A percentile compares a stretch with the other conserved stretches of the same genome.
Evolutionary conservation across 2,113 vertebrate species (phyloP).

Genomic region (Hoplias malabaricus): DNA sequence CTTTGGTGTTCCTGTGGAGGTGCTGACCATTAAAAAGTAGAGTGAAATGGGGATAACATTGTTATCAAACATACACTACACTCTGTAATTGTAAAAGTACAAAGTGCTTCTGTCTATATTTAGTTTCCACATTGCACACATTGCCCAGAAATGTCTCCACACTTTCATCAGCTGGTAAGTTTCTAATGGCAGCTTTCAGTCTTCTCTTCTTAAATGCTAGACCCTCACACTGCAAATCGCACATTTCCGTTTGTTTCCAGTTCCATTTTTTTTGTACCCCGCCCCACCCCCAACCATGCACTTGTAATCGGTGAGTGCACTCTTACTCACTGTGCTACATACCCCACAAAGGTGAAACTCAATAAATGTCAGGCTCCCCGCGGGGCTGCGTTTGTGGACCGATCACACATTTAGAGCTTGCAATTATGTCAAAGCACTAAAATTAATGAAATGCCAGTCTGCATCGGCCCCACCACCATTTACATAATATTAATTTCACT

Average conservation of each 20-base stretch:
- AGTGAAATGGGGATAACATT: too few species aligned
- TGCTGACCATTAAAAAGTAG: too few species aligned
- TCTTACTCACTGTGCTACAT: constrained; percentile 51
- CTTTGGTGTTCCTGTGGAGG: too few species aligned
- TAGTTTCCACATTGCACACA: constrained; percentile 47
- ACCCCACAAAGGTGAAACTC: constrained; percentile 63
- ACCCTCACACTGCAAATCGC: background rate
- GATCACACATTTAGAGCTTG: constrained; percentile 78
- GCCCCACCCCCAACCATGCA: background rate
- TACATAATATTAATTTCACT: constrained; percentile 81
- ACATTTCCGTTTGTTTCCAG: constrained; percentile 10
- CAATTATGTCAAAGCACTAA: constrained; percentile 77
- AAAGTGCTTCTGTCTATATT: constrained; percentile 37
- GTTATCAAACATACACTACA: too few species aligned
- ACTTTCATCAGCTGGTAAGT: constrained; percentile 5
- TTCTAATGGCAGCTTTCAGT: constrained; percentile 29
- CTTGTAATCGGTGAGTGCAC: constrained; percentile 9
- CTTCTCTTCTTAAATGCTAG: constrained; percentile 14
- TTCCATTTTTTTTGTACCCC: background rate
- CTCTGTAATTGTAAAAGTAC: background rate
- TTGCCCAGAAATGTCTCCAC: constrained; percentile 40
- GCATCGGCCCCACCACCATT: constrained; percentile 70
- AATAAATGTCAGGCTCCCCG: constrained; percentile 70
- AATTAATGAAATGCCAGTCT: constrained; percentile 79
- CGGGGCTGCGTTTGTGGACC: constrained; percentile 66